phyloP scores from a whole-genome alignment of 2,113 vertebrate genomes.

The Ellobius talpinus region DNA sequence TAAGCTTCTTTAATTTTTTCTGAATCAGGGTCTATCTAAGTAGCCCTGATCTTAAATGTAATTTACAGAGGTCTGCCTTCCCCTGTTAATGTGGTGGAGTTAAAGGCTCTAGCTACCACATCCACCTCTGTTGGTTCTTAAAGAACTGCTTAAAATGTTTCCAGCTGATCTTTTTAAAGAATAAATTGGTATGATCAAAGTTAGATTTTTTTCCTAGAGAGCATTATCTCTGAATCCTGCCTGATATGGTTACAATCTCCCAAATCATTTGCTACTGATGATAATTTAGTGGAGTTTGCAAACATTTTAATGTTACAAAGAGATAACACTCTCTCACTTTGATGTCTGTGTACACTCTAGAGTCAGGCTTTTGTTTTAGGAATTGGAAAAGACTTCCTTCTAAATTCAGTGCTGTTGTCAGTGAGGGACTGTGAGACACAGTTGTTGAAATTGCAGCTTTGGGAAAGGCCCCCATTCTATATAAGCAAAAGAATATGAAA shows the following conservation, averaged over 20 bases:
- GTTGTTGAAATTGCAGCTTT: slow-evolving; percentile 34
- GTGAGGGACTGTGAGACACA: neutral
- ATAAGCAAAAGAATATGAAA: slow-evolving; percentile 9
- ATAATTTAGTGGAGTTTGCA: neutral
- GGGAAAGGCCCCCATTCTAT: neutral
- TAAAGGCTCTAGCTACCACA: neutral
- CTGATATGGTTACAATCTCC: neutral
- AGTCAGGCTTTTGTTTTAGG: neutral
- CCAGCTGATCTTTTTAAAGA: slow-evolving; percentile 1
- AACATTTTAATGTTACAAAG: slow-evolving; percentile 1
- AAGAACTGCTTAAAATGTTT: neutral
- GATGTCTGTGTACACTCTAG: neutral
- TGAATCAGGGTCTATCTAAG: neutral
- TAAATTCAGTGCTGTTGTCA: neutral
- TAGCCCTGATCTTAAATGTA: neutral
- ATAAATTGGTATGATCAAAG: neutral
- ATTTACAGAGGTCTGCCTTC: no score
- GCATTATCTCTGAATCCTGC: neutral
- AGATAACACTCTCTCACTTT: neutral
- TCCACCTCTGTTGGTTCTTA: neutral
- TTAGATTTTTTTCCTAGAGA: slow-evolving; percentile 26
- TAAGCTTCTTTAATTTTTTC: neutral
- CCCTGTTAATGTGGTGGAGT: neutral
- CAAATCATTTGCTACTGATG: slow-evolving; percentile 32
- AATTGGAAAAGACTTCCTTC: neutral